These are phyloP conservation scores for Molossus alvarezi DNA, from an alignment of 2,797 vertebrate genomes.

Conservation along the genomic window DNA sequence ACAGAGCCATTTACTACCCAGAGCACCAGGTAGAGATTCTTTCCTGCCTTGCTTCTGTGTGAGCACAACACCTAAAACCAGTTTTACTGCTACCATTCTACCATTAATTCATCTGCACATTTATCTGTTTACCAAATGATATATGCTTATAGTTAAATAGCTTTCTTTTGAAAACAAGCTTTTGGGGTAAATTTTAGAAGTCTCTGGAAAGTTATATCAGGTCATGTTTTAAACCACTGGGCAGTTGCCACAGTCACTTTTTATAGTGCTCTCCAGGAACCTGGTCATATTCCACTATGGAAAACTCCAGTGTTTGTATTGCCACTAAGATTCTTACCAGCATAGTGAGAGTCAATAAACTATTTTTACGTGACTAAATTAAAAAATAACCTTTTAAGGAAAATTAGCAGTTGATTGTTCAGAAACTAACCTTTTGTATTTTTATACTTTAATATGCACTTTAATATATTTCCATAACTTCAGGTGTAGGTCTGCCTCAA, in stretches of 20 bases:
- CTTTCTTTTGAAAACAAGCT: slow-evolving; percentile 32
- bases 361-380: slow-evolving; percentile 42
- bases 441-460: slow-evolving; percentile 55
- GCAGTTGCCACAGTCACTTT: background rate
- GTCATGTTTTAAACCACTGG: background rate
- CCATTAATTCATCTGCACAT: background rate
- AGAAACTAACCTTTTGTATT: slow-evolving; percentile 47
- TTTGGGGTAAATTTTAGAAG: slow-evolving; percentile 30
- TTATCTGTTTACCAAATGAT: slow-evolving; percentile 30
- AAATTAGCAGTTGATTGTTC: slow-evolving; percentile 19
- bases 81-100: slow-evolving; percentile 59
- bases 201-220: background rate
- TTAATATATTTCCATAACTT: slow-evolving; percentile 21
- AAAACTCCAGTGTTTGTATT: background rate
- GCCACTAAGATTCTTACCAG: background rate
- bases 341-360: background rate
- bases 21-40: no score
- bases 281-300: background rate
- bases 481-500: background rate
- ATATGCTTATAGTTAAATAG: background rate
- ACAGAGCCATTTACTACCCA: background rate
- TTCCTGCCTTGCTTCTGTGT: background rate
- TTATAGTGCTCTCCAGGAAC: background rate
- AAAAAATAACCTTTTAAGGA: background rate
- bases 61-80: background rate